These are phyloP conservation scores for Tragulus kanchil DNA, from an alignment of 2,113 vertebrate species.

Conservation along the genomic window DNA sequence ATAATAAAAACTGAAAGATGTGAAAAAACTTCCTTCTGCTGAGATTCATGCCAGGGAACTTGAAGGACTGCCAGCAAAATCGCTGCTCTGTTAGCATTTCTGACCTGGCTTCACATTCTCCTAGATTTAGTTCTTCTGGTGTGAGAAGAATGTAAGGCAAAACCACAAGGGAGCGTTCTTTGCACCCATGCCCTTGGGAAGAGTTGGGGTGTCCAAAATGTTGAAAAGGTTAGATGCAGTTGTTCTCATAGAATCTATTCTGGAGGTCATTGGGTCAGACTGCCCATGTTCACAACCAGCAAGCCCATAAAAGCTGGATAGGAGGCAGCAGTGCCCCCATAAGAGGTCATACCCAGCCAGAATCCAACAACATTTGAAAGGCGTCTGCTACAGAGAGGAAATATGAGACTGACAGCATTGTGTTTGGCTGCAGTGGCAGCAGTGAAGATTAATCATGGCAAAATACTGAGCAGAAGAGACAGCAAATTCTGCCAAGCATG, in stretches of 20 bases:
- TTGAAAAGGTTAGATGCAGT: not conserved
- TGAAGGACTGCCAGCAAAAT: conserved; percentile 55
- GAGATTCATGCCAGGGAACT: conserved; percentile 51
- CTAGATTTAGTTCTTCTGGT: not conserved
- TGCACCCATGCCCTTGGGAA: not conserved
- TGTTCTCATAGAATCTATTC: conserved; percentile 60
- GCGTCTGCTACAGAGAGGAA: conserved; percentile 80
- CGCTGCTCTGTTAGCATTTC: not conserved
- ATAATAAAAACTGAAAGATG: conserved; percentile 56
- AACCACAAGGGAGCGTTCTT: not conserved
- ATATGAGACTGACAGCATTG: conserved; percentile 79
- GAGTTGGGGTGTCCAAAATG: not conserved
- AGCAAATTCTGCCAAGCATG: conserved; percentile 82
- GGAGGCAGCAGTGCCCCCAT: conserved; percentile 82
- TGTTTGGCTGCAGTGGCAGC: not conserved
- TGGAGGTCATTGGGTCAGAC: conserved; percentile 75
- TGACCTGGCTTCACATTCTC: not conserved
- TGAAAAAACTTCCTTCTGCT: conserved; percentile 52
- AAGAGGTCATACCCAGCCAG: conserved; percentile 81
- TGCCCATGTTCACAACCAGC: conserved; percentile 72
- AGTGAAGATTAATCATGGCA: conserved; percentile 75
- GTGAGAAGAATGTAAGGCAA: not conserved
- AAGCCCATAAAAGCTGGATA: conserved; percentile 81
- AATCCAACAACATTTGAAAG: conserved; percentile 81
- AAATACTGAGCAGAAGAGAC: conserved; percentile 79